phyloP scores from a whole-genome alignment of 2,888 invertebrate species.

The Idaea dimidiata region DNA sequence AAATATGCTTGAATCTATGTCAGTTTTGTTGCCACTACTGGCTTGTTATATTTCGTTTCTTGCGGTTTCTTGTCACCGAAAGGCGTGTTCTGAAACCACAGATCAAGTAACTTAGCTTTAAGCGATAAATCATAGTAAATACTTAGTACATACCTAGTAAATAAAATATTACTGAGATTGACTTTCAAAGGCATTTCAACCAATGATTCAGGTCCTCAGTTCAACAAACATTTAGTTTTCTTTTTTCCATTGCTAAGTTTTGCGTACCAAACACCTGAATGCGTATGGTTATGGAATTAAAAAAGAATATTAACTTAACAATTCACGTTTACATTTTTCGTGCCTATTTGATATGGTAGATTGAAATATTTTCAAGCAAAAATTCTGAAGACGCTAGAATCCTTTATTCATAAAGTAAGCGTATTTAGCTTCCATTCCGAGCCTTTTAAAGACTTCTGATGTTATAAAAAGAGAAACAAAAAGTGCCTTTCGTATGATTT shows the following conservation, averaged over 20 bases:
- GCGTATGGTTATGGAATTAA: too few relatives aligned
- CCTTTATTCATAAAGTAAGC: slow-evolving; percentile 41
- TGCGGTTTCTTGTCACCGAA: too few relatives aligned
- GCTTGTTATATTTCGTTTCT: too few relatives aligned
- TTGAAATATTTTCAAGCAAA: slow-evolving; percentile 16
- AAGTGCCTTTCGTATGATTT: slow-evolving; percentile 5
- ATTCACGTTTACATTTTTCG: slow-evolving; percentile 4
- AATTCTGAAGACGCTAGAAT: slow-evolving; percentile 35
- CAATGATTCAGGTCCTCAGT: not conserved
- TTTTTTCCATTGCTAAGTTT: not conserved
- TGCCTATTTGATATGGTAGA: slow-evolving; percentile 12
- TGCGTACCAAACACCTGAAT: not conserved
- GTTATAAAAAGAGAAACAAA: not conserved
- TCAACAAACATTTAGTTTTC: not conserved
- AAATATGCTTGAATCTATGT: too few relatives aligned
- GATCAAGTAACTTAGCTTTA: too few relatives aligned
- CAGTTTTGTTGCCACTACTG: too few relatives aligned
- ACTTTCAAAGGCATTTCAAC: not conserved
- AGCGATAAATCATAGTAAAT: too few relatives aligned
- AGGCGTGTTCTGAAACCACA: too few relatives aligned
- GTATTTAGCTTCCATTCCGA: slow-evolving; percentile 25
- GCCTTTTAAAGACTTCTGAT: slow-evolving; percentile 25
- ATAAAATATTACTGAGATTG: too few relatives aligned
- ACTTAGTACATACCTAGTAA: too few relatives aligned
- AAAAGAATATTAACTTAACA: too few relatives aligned